Evolutionary conservation across 2,888 invertebrate species (phyloP).

Genomic region (Venusia cambrica): DNA sequence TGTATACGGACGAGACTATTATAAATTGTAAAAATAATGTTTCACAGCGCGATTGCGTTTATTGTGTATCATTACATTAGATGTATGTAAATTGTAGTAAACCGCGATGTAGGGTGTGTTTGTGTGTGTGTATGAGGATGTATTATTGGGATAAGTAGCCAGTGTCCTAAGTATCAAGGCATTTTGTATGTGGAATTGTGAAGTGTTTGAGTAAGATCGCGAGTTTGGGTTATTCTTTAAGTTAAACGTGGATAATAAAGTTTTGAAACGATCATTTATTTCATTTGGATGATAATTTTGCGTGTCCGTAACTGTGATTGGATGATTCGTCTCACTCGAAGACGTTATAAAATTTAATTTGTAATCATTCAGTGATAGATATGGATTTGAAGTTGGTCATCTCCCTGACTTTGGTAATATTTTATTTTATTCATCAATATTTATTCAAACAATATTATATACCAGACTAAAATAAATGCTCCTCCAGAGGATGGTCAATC

Average conservation of each 20-base stretch:
- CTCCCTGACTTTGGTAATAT: constrained; percentile 10
- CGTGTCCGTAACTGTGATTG: constrained; percentile 12
- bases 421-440: too few relatives aligned
- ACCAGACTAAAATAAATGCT: too few relatives aligned
- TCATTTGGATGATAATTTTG: constrained; percentile 13
- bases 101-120: constrained; percentile 7
- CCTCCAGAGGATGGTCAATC: too few relatives aligned
- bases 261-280: constrained; percentile 20
- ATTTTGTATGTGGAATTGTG: too few relatives aligned
- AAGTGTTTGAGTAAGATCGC: too few relatives aligned
- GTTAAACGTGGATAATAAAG: constrained; percentile 38
- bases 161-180: too few relatives aligned
- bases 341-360: not conserved
- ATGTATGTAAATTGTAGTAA: constrained; percentile 7
- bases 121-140: constrained; percentile 9
- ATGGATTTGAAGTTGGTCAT: constrained; percentile 9
- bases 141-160: too few relatives aligned
- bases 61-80: too few relatives aligned
- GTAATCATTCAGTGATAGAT: constrained; percentile 1
- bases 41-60: too few relatives aligned
- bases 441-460: too few relatives aligned
- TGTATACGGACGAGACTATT: too few relatives aligned
- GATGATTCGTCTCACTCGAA: constrained; percentile 8
- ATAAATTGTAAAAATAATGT: too few relatives aligned
- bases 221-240: constrained; percentile 28